Base-by-base conservation (phyloP, 2,888 invertebrate species). In the Periphyllus acericola region DNA sequence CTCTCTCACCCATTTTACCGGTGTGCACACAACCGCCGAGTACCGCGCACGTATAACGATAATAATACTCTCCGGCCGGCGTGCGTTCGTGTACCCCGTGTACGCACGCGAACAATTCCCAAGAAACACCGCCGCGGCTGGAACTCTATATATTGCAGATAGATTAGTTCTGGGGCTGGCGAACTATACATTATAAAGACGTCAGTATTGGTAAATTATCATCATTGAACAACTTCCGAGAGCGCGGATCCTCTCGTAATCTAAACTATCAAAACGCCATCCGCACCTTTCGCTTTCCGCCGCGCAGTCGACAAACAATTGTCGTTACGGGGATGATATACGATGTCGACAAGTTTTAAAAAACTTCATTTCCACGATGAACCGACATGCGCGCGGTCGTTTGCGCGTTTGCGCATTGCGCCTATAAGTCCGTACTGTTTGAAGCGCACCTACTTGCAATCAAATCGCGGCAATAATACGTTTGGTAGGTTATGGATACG, bases 61-160 rank as follows among this genome's bases (percentile, higher is more conserved):
- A 46, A 83, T 83, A 83, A 74, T 36, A 60, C 71, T 36, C 83
- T 83, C 36, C 0, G 3, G 74, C 36, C 0, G 3, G 74, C n/a
- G 72, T 29, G 75, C 25, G 83, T 83, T 75, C 66, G 75, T 83
- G 11, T 34, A 29, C n/a, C n/a, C n/a, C 29, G 34, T n/a, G 34
- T 55, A 60, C 75, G 75, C 75, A 76, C 83, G 66, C 83, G 29
- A 84, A 84, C 83, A 84, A 84, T 84, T 76, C 83, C 83, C 83
- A 66, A 84, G 83, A 66, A 84, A 84, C 83, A 17, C 66, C 21
- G 19, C 68, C 17, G 36, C 55, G 25, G 25, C 55, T 79, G n/a
- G 71, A 72, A 82, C 82, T 72, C 71, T 82, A 80, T 68, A 80
- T 40, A 80, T 80, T n/a, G 71, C 52, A 60, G 74, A 83, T 74